Percentiles rank a stretch among this genome's conserved stretches.
These are phyloP conservation scores for Lasioglossum calceatum DNA, from an alignment of 2,888 invertebrate species.

Conservation along the genomic window DNA sequence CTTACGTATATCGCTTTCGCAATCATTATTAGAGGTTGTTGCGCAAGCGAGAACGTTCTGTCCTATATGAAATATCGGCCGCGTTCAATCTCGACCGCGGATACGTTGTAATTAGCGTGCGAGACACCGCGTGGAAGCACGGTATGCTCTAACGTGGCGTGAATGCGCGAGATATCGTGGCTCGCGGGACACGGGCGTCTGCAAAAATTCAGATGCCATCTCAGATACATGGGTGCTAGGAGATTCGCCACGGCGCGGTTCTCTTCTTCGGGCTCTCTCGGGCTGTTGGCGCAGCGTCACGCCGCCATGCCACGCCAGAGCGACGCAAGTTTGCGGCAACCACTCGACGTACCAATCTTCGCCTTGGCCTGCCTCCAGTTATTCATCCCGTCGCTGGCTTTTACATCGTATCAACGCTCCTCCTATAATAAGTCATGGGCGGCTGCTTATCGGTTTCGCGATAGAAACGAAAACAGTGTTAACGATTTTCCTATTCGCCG, in stretches of 20 bases:
- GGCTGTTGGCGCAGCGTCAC: neutral
- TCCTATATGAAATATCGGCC: conserved; percentile 67
- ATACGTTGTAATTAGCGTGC: conserved; percentile 73
- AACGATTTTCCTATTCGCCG: conserved; percentile 48
- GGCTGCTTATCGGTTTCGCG: conserved; percentile 37
- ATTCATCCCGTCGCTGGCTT: conserved; percentile 43
- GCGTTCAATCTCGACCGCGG: conserved; percentile 67
- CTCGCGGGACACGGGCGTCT: conserved; percentile 72
- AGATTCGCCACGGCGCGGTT: conserved; percentile 66
- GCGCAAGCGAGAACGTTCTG: conserved; percentile 62
- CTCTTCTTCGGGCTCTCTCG: neutral
- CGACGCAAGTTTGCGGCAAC: conserved; percentile 47
- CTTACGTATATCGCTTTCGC: conserved; percentile 68
- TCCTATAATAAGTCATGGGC: conserved; percentile 44
- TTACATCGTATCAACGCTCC: conserved; percentile 53
- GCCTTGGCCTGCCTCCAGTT: conserved; percentile 46
- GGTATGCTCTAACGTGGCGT: conserved; percentile 56
- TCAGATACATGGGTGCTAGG: conserved; percentile 65
- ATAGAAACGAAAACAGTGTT: conserved; percentile 48
- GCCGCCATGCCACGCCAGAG: neutral
- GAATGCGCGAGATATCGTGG: conserved; percentile 66
- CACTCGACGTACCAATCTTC: conserved; percentile 55
- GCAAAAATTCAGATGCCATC: conserved; percentile 77
- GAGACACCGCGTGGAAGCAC: conserved; percentile 65
- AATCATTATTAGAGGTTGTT: conserved; percentile 68